Conservation (phyloP, 1,140 invertebrate genomes). For the Belonocnema kinseyi region DNA sequence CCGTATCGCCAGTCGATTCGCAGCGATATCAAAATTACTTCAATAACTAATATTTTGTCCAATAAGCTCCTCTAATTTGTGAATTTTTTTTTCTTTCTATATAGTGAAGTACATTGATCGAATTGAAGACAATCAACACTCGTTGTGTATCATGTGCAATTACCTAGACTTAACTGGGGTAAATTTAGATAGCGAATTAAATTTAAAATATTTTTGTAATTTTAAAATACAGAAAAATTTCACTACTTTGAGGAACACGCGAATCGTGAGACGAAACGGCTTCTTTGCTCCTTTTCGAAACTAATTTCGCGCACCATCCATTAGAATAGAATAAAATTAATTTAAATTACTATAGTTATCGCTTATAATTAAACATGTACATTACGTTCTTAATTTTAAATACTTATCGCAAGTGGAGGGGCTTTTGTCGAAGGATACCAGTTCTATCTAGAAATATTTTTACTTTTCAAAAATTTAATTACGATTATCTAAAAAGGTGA, state of each 20-base stretch:
- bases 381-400: conserved; percentile 46
- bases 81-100: conserved; percentile 17
- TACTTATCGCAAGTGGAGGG: conserved; percentile 37
- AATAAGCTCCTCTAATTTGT: conserved; percentile 28
- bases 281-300: not conserved
- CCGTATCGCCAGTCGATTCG: conserved; percentile 13
- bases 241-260: conserved; percentile 24
- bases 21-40: conserved; percentile 11
- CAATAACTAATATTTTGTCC: conserved; percentile 11
- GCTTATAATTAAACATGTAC: conserved; percentile 39
- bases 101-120: conserved; percentile 4
- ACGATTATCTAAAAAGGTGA: not conserved
- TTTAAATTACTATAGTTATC: conserved; percentile 49
- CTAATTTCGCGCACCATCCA: conserved; percentile 22
- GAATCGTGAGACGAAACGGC: conserved; percentile 22
- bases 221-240: conserved; percentile 21
- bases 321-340: conserved; percentile 23
- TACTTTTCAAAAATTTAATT: not conserved
- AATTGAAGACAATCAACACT: conserved; percentile 8
- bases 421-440: not conserved
- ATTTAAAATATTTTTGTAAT: no score
- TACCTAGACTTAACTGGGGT: not conserved
- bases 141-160: conserved; percentile 8
- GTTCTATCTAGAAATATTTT: not conserved
- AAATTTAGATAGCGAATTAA: conserved; percentile 20